Conservation (phyloP, 2,797 vertebrate genomes). For the Anguilla obscura region DNA sequence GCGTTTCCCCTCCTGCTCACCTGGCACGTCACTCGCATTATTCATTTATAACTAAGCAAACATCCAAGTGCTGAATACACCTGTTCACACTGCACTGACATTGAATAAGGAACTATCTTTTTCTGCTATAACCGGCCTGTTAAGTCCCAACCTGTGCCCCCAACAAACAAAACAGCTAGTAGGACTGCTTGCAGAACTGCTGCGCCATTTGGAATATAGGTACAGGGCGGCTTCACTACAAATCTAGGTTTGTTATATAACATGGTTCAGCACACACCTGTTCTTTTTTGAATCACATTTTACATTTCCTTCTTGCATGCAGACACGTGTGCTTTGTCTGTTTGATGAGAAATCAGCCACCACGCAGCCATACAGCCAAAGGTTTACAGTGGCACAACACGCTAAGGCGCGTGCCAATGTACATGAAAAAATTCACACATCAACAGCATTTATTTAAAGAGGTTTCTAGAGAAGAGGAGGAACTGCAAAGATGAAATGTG, state of each 20-base stretch:
- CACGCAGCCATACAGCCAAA: neutral
- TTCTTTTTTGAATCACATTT: neutral
- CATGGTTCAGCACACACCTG: neutral
- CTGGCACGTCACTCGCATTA: neutral
- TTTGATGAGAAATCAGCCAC: neutral
- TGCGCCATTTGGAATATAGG: neutral
- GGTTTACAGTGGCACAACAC: neutral
- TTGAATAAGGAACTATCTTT: neutral
- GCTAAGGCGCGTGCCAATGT: neutral
- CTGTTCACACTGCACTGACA: neutral
- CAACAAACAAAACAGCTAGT: neutral
- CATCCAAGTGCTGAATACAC: neutral
- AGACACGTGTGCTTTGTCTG: neutral
- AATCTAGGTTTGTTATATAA: neutral
- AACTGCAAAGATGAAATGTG: neutral
- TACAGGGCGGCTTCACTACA: neutral
- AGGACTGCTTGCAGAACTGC: neutral
- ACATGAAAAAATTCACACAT: neutral
- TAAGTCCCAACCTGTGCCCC: neutral
- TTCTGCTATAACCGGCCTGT: neutral
- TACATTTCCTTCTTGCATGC: neutral
- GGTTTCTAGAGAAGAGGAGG: slow-evolving; percentile 2
- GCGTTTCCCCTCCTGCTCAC: neutral
- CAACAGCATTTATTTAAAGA: neutral
- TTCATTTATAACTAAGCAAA: slow-evolving; percentile 10